Evolutionary conservation across 2,113 vertebrate genomes (phyloP), one percentile per base, ranked within the genome.

Genomic region (Ophiodon elongatus): DNA sequence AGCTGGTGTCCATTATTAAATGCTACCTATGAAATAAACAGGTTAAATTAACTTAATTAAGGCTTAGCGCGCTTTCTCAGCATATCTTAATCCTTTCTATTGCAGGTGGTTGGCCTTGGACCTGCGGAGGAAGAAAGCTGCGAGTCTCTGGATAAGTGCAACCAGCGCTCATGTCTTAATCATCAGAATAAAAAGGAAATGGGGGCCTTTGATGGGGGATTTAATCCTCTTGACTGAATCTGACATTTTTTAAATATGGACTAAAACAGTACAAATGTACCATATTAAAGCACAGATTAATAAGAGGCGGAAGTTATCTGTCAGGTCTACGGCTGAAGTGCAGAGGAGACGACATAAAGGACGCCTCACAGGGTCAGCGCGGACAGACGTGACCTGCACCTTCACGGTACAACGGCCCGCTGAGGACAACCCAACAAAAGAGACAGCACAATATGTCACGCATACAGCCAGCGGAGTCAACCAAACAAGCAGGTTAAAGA

Each of bases 241-340:
- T 76, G 84, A 93, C 75, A 75, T 86, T 91, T 79, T 86, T 77
- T 31, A 85, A 87, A 80, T 54, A 74, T 33, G 85, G 82, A 92
- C 76, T 73, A 54, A 84, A 91, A 77, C 78, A 84, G 57, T 83
- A 85, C 45, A 89, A 83, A 87, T 86, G 92, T 91, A 90, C 93
- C 73, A 83, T 91, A 93, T 90, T 75, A 96, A 96, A 96, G 96
- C 96, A 96, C 96, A 96, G 95, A 94, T 87, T 67, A 89, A 60
- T 70, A 76, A 73, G 79, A 90, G 86, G 91, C 54, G 88, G 91
- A 70, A 68, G 89, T 37, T 88, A 77, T 90, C 88, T 65, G 82
- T 88, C 76, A 33, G 83, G 83, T 91, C 84, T 63, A 14, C 35
- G 41, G 59, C 6, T 52, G 17, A 76, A 47, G 69, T 59, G 76